phyloP scores from a whole-genome alignment of 2,113 vertebrate species.

The Hippocampus zosterae region DNA sequence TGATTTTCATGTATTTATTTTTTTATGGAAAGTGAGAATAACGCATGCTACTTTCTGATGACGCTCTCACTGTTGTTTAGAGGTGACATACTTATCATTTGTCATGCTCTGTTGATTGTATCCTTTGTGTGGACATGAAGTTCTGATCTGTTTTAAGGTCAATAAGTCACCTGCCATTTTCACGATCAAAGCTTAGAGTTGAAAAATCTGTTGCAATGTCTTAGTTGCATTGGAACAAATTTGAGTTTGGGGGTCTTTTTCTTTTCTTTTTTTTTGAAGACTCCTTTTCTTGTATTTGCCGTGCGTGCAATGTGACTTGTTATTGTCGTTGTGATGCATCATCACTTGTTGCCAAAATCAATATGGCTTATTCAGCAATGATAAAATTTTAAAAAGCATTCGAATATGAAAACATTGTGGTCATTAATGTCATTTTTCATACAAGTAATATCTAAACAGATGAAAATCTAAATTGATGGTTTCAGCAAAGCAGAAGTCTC shows the following conservation, averaged over 20 bases:
- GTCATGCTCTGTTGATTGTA: neutral
- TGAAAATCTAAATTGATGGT: too few relatives aligned
- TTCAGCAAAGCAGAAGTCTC: too few relatives aligned
- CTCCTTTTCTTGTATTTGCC: constrained; percentile 18
- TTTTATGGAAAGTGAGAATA: neutral
- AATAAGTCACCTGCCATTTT: neutral
- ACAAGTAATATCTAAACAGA: neutral
- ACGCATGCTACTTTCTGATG: neutral
- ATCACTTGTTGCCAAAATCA: constrained; percentile 8
- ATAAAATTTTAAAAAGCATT: neutral
- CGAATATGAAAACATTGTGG: neutral
- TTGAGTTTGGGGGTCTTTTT: neutral
- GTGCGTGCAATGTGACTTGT: constrained; percentile 27
- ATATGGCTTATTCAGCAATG: neutral
- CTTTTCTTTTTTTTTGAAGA: constrained; percentile 17
- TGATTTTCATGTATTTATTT: neutral
- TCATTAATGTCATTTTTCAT: neutral
- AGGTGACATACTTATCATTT: neutral
- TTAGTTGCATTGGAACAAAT: neutral
- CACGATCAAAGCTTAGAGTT: neutral
- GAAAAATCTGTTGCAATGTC: neutral
- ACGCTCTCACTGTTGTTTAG: neutral
- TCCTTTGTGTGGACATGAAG: constrained; percentile 1
- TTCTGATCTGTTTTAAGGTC: constrained; percentile 8
- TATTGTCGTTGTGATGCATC: constrained; percentile 24